A percentile compares a stretch with the other conserved stretches of the same genome.
phyloP scores from a whole-genome alignment of 2,797 vertebrate genomes.

The Decapterus maruadsi region DNA sequence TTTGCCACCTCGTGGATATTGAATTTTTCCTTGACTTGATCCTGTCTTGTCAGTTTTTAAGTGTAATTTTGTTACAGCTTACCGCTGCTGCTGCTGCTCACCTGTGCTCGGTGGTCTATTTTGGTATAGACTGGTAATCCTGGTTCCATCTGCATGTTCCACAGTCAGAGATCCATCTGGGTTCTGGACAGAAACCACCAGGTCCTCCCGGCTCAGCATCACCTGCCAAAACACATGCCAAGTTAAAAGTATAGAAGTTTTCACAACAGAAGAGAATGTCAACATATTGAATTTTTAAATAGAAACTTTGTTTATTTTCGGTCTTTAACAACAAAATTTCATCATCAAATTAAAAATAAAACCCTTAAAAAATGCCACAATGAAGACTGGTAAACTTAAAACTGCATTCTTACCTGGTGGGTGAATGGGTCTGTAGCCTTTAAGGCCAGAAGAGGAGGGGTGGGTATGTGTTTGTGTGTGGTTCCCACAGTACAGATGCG shows the following conservation, averaged over 20 bases:
- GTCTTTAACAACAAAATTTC: not conserved
- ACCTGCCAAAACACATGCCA: constrained; percentile 79
- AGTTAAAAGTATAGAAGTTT: not conserved
- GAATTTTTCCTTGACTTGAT: too few species aligned
- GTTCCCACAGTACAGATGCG: constrained; percentile 84
- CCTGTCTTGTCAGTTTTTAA: too few species aligned
- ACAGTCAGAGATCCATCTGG: constrained; percentile 84
- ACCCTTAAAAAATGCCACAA: not conserved
- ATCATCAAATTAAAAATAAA: not conserved
- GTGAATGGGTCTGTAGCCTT: constrained; percentile 89
- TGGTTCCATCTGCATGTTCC: constrained; percentile 94
- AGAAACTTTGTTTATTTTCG: not conserved
- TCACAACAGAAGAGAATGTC: not conserved
- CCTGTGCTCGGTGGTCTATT: constrained; percentile 73
- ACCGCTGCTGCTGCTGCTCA: too few species aligned
- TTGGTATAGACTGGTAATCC: constrained; percentile 90
- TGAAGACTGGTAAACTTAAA: not conserved
- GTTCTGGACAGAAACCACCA: constrained; percentile 87
- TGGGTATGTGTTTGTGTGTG: constrained; percentile 48
- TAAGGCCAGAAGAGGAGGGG: constrained; percentile 78
- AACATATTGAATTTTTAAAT: not conserved
- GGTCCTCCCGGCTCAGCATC: constrained; percentile 91
- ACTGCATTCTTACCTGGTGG: constrained; percentile 84
- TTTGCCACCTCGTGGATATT: too few species aligned
- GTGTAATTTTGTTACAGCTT: too few species aligned